A percentile compares a stretch with the other conserved stretches of the same genome.
Evolutionary conservation across 2,888 invertebrate genomes (phyloP).

Genomic region (Myopa testacea): DNA sequence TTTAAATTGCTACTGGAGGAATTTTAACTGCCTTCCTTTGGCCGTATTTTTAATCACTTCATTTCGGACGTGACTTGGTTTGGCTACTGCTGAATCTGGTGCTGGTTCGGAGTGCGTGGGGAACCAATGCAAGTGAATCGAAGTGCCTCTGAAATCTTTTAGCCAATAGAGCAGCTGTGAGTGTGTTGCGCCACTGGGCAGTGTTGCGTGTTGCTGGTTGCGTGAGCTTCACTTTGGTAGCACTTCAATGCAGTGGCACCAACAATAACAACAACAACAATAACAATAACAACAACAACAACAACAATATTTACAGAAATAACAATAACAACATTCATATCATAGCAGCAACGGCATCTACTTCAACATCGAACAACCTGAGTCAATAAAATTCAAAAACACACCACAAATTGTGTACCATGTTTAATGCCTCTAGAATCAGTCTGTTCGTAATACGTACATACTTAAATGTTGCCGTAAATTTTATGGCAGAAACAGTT

Average conservation of each 20-base stretch:
- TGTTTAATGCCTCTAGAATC: background rate
- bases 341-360: background rate
- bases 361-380: background rate
- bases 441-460: conserved; percentile 9
- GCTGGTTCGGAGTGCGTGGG: conserved; percentile 14
- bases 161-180: background rate
- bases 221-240: conserved; percentile 10
- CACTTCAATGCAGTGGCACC: background rate
- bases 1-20: too few species aligned
- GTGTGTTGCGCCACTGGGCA: background rate
- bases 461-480: conserved; percentile 21
- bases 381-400: background rate
- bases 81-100: background rate
- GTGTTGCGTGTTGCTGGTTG: conserved; percentile 23
- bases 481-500: conserved; percentile 50
- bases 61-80: conserved; percentile 14
- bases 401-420: background rate
- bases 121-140: conserved; percentile 3
- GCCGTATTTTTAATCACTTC: conserved; percentile 19
- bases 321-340: background rate
- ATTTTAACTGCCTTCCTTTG: too few species aligned
- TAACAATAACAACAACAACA: conserved; percentile 1
- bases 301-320: background rate
- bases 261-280: background rate
- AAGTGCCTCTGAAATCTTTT: conserved; percentile 14